phyloP scores from a whole-genome alignment of 1,140 invertebrate genomes.

The Lerema accius region DNA sequence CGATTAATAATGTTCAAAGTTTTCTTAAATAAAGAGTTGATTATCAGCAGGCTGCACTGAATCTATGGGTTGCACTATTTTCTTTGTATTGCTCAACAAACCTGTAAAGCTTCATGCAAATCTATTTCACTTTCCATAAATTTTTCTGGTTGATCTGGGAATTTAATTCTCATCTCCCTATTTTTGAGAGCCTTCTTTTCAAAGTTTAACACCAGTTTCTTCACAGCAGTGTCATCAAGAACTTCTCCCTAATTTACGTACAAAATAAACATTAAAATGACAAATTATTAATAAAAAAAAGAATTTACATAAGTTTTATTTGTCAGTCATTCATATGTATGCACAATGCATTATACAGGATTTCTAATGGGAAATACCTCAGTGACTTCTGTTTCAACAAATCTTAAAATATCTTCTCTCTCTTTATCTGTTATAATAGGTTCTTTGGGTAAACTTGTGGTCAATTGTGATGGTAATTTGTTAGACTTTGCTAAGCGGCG shows the following conservation, averaged over 20 bases:
- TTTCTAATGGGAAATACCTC: too few relatives aligned
- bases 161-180: conserved; percentile 99
- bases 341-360: too few relatives aligned
- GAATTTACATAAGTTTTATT: too few relatives aligned
- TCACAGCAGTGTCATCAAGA: conserved; percentile 94
- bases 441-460: conserved; percentile 74
- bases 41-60: too few relatives aligned
- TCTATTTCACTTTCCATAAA: conserved; percentile 99
- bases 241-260: conserved; percentile 84
- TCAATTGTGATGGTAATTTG: conserved; percentile 75
- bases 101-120: conserved; percentile 92
- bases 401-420: conserved; percentile 90
- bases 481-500: conserved; percentile 81
- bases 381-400: conserved; percentile 91
- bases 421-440: conserved; percentile 88
- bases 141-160: conserved; percentile 97
- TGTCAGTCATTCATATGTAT: too few relatives aligned
- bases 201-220: conserved; percentile 95
- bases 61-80: too few relatives aligned
- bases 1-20: too few relatives aligned
- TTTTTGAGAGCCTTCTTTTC: conserved; percentile 97
- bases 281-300: too few relatives aligned
- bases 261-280: conserved; percentile 12
- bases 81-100: too few relatives aligned
- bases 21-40: too few relatives aligned